These are phyloP conservation scores for Lutjanus argentimaculatus DNA, from an alignment of 2,797 vertebrate genomes.

Conservation along the genomic window DNA sequence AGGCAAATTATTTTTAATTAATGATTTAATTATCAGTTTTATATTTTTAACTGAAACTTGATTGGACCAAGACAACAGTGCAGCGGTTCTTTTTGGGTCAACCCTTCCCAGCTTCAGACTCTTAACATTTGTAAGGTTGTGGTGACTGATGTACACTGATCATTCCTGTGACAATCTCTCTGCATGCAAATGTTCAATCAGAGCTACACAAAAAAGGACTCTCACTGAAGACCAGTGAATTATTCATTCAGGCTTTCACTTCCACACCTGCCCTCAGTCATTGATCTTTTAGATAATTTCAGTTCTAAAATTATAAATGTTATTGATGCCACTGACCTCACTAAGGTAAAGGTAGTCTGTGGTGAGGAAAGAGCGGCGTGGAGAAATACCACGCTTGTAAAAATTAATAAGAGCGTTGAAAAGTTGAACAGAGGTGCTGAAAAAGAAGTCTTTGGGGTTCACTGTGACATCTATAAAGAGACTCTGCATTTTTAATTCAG, in stretches of 20 bases:
- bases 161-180: background rate
- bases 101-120: background rate
- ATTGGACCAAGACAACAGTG: background rate
- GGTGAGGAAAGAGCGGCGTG: background rate
- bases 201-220: background rate
- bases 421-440: background rate
- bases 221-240: background rate
- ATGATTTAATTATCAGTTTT: background rate
- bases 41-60: background rate
- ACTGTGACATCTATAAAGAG: background rate
- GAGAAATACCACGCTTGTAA: background rate
- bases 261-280: background rate
- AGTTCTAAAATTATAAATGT: too few species aligned
- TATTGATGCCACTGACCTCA: too few species aligned
- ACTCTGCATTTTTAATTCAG: background rate
- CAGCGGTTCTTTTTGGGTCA: background rate
- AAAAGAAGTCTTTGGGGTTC: background rate
- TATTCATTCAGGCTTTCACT: background rate
- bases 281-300: background rate
- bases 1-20: background rate
- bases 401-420: background rate
- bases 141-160: background rate
- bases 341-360: too few species aligned
- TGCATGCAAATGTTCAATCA: constrained; percentile 9
- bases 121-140: background rate